Evolutionary conservation across 2,113 vertebrate species (phyloP).

Genomic region (Ceratotherium simum): DNA sequence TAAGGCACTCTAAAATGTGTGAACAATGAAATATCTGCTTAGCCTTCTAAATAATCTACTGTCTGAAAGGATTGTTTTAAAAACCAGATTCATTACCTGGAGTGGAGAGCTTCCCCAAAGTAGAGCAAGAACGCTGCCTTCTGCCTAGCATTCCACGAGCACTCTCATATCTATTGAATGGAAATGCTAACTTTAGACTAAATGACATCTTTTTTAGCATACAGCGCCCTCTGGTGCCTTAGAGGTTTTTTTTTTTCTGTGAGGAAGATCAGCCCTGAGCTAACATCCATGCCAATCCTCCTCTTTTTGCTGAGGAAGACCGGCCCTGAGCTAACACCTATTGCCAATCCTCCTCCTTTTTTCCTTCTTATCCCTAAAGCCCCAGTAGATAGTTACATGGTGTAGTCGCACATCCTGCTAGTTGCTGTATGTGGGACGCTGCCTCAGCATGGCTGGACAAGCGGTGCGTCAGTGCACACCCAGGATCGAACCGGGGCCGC

Average conservation of each 20-base stretch:
- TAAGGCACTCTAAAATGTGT: not conserved
- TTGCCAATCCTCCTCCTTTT: no score
- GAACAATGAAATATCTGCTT: not conserved
- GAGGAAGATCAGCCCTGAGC: no score
- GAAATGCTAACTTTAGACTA: not conserved
- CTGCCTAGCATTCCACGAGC: not conserved
- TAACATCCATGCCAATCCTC: no score
- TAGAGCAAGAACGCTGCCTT: not conserved
- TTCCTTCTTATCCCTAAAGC: no score
- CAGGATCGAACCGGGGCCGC: no score
- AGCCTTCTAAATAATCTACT: not conserved
- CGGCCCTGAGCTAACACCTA: no score
- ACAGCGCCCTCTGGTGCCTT: constrained; percentile 72
- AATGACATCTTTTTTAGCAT: not conserved
- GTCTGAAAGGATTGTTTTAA: not conserved
- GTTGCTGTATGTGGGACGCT: no score
- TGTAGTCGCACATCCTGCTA: no score
- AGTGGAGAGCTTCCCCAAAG: not conserved
- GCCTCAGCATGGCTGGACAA: no score
- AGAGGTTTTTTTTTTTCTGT: not conserved
- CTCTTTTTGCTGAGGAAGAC: no score
- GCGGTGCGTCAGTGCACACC: no score
- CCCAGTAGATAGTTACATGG: no score
- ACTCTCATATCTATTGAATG: not conserved
- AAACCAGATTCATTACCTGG: not conserved